Base-by-base conservation (phyloP, 2,113 vertebrate species). In the Barbus barbus region DNA sequence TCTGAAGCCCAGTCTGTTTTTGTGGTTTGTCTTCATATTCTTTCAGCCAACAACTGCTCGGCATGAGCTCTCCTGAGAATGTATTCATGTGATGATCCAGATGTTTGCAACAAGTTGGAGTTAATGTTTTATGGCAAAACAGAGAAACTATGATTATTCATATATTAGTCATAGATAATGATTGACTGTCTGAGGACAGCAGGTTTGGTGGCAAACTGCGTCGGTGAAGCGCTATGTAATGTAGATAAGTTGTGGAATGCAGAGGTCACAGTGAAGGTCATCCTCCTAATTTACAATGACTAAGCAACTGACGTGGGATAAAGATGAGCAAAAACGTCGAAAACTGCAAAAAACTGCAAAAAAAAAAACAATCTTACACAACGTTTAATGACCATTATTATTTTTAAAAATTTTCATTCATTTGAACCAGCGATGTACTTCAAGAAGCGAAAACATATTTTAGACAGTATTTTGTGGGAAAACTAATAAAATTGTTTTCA, bases 121-220 rank as follows among this genome's bases (percentile, higher is more conserved):
- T 16, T 41, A 56, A 3, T 78, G 33, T 78, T 58, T 38, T 78
- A 60, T 60, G 20, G 13, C 20, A 58, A 26, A 44, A 2, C 12
- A 36, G 38, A n/a, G n/a, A n/a, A n/a, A n/a, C n/a, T n/a, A n/a
- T n/a, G n/a, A n/a, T n/a, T n/a, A n/a, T n/a, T n/a, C n/a, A n/a
- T n/a, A n/a, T 36, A 24, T 38, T 61, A 63, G 88, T 78, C 33
- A n/a, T 22, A 67, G 31, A 41, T 28, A 72, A 78, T 48, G 38
- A 83, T 84, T 90, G 83, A 88, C 22, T 28, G 46, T 51, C n/a
- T n/a, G 26, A 71, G 56, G 78, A 86, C 53, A 71, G 60, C 58
- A 28, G 22, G 48, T 73, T 81, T 82, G 9, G 28, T 11, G 22
- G 28, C 8, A 73, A 74, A 44, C 69, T 1, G 0, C 12, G 33